Evolutionary conservation across 2,113 vertebrate genomes (phyloP), one percentile per base, ranked within the genome.

Genomic region (Tenebrosternarchus preto): DNA sequence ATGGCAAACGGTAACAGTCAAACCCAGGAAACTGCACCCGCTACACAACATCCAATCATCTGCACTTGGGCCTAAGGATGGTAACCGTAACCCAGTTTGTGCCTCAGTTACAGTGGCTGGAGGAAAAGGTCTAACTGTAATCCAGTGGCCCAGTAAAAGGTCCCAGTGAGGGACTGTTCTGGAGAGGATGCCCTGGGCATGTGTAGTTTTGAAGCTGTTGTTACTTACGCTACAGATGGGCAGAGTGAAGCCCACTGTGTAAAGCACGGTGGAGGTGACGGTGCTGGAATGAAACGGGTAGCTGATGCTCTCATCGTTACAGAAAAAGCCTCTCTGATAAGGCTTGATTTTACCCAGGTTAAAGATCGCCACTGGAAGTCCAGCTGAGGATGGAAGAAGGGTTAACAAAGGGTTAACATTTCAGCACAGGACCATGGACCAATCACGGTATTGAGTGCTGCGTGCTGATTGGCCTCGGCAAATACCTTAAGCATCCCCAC

Each of bases 251-350:
- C 98, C 98, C 93, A 98, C 92, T 85, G 94, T 89, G 94, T 91
- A 94, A 88, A 99, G 96, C 89, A 97, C 93, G 82, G 93, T 94
- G 92, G 94, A 91, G 91, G 94, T 92, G 94, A 99, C 16, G 83
- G 97, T 99, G 94, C 97, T 92, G 89, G 87, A 81, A 93, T 96
- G 95, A 96, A 96, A 98, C 75, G 95, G 96, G 90, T 98, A 98
- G 90, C 89, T 93, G 96, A 99, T 97, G 96, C 92, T 97, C 89
- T 94, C 96, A 90, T 99, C 98, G 87, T 91, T 94, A 98, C 98
- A 99, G 95, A 97, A 98, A 98, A 99, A 96, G 94, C 98, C 97
- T 89, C 96, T 96, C 90, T 98, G 94, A 95, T 95, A 99, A 77
- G 96, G 97, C 86, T 94, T 93, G 92, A 98, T 91, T 93, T 97